Conservation (phyloP, 2,797 vertebrate genomes). For the Anniella stebbinsi region DNA sequence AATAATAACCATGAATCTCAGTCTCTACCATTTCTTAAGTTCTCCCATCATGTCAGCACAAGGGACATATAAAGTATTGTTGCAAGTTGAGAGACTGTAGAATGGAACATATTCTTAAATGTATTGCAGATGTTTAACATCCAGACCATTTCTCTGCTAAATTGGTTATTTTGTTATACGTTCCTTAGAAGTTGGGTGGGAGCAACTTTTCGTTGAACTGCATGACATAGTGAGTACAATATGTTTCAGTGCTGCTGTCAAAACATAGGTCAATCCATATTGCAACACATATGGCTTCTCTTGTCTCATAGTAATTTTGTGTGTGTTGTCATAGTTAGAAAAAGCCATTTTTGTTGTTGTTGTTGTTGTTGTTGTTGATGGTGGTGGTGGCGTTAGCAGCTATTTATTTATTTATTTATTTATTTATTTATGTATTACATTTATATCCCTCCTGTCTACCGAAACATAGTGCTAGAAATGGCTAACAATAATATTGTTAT, state of each 20-base stretch:
- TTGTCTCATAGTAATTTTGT: constrained; percentile 30
- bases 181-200: constrained; percentile 27
- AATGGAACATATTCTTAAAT: neutral
- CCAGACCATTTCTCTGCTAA: neutral
- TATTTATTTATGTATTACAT: too few relatives aligned
- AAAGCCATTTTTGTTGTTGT: constrained; percentile 27
- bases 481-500: neutral
- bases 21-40: neutral
- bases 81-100: neutral
- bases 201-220: constrained; percentile 66
- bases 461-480: too few relatives aligned
- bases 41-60: neutral
- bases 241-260: constrained; percentile 63
- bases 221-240: constrained; percentile 52
- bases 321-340: constrained; percentile 51
- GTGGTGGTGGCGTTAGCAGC: too few relatives aligned
- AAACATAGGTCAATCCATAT: constrained; percentile 62
- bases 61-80: neutral
- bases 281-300: constrained; percentile 46
- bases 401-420: too few relatives aligned
- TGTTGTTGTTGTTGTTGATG: neutral
- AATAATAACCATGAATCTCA: neutral
- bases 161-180: neutral
- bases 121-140: neutral
- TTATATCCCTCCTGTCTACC: too few relatives aligned